These are phyloP conservation scores for Lepilemur ruficaudatus DNA, from an alignment of 2,797 vertebrate species.

Conservation along the genomic window DNA sequence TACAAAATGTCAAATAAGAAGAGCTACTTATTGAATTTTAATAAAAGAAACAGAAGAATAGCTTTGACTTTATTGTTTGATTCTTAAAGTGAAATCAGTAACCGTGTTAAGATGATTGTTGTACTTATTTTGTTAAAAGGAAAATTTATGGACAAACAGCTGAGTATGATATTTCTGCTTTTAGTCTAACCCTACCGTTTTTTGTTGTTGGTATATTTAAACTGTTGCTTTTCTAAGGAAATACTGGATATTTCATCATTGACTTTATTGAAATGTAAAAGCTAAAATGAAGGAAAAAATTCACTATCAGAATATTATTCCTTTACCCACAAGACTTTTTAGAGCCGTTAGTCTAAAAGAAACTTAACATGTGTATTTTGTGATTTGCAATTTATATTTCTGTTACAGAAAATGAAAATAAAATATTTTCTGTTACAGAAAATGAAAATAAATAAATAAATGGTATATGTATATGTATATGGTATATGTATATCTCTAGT, in stretches of 20 bases:
- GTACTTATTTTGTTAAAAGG: background rate
- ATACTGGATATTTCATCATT: background rate
- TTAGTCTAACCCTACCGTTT: background rate
- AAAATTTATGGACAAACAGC: background rate
- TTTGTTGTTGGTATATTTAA: background rate
- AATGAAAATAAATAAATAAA: background rate
- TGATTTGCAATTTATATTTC: background rate
- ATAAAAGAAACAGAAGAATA: background rate
- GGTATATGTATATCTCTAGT: background rate
- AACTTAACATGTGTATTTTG: background rate
- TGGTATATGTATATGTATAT: background rate
- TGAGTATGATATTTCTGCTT: background rate
- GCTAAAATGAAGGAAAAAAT: slow-evolving; percentile 27
- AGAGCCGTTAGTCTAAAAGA: background rate
- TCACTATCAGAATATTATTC: slow-evolving; percentile 24
- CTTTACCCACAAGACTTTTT: background rate
- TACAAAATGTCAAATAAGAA: background rate
- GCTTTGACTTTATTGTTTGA: background rate
- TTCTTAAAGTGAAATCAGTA: background rate
- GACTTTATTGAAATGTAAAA: slow-evolving; percentile 11
- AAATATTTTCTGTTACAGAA: too few relatives aligned
- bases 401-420: background rate
- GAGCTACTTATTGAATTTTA: background rate
- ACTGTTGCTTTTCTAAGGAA: background rate
- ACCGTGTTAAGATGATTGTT: background rate